These are phyloP conservation scores for Paracanthobrama guichenoti DNA, from an alignment of 2,113 vertebrate species.

Conservation along the genomic window DNA sequence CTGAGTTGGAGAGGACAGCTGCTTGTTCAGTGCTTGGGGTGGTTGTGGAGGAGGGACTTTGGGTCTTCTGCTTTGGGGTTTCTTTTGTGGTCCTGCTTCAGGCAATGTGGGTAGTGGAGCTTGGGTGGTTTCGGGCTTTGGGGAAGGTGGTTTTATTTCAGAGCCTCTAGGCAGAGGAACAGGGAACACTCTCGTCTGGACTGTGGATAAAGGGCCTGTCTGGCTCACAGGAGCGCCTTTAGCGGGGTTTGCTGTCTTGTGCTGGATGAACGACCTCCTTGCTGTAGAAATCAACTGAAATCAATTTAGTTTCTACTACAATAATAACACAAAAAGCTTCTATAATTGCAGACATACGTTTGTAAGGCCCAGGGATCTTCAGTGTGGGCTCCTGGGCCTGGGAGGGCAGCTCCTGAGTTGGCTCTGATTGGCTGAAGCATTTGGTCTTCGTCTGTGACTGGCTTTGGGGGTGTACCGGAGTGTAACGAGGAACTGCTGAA, in stretches of 20 bases:
- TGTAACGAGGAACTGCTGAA: slow-evolving; percentile 16
- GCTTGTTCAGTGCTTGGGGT: slow-evolving; percentile 65
- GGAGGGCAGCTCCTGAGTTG: slow-evolving; percentile 54
- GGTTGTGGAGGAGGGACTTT: slow-evolving; percentile 75
- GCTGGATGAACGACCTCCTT: slow-evolving; percentile 57
- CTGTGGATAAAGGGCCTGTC: background rate
- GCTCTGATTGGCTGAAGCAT: slow-evolving; percentile 39
- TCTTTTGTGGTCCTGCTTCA: slow-evolving; percentile 57
- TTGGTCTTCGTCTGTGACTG: slow-evolving; percentile 37
- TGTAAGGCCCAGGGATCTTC: slow-evolving; percentile 60
- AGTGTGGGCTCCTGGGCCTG: slow-evolving; percentile 55
- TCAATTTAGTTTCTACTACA: slow-evolving; percentile 41
- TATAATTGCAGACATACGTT: slow-evolving; percentile 65
- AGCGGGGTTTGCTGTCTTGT: slow-evolving; percentile 56
- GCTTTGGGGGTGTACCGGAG: slow-evolving; percentile 43
- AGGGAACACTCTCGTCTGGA: background rate
- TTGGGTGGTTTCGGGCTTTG: slow-evolving; percentile 20
- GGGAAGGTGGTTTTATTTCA: slow-evolving; percentile 24
- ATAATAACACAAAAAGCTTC: background rate
- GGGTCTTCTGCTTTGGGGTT: slow-evolving; percentile 65
- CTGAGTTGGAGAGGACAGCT: slow-evolving; percentile 56
- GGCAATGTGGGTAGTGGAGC: slow-evolving; percentile 3
- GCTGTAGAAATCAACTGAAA: slow-evolving; percentile 61
- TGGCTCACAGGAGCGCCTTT: slow-evolving; percentile 52
- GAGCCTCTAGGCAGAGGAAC: slow-evolving; percentile 17